Evolutionary conservation across 2,888 invertebrate species (phyloP), one percentile per base, ranked within the genome.

Genomic region (Deilephila elpenor): DNA sequence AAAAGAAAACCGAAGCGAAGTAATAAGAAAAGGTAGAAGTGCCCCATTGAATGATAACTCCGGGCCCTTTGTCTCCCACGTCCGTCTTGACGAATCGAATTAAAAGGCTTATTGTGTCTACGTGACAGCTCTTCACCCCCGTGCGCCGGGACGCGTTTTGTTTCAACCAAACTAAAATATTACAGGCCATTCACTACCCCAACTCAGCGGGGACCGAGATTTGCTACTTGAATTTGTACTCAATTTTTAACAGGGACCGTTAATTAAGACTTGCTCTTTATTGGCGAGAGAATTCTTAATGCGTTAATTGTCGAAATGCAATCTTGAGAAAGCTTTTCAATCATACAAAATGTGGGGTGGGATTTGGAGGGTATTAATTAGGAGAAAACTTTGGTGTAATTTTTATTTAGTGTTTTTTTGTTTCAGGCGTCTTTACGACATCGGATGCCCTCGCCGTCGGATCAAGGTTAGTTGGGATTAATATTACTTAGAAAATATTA

Each of bases 71-170:
- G 94, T 94, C 93, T 91, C 89, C 83, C 79, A 88, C 89, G 93
- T 91, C 93, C 93, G 92, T 92, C 94, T 91, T 93, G 94, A 94
- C 93, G 94, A 93, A 94, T 94, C 94, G 94, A 94, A 94, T 94
- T 94, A 93, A 94, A 94, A 94, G 94, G 94, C 94, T 94, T 94
- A 94, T 93, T 94, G 94, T 94, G 94, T 94, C 93, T 91, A 94
- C 94, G 94, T 94, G 94, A 93, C 94, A 92, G 93, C 88, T 84
- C 82, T 82, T 84, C 84, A 84, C 83, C 89, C 89, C 90, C 88
- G 86, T 83, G 81, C 85, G 84, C 84, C 84, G 83, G 85, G 84
- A 84, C 85, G 83, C 83, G 89, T 93, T 94, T 94, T 94, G 93
- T 94, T 91, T 93, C 93, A 91, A 91, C 87, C 91, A 93, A 94